Percentiles rank a stretch among this genome's conserved stretches.
These are phyloP conservation scores for Potamilus streckersoni DNA, from an alignment of 1,140 invertebrate species.

Conservation along the genomic window DNA sequence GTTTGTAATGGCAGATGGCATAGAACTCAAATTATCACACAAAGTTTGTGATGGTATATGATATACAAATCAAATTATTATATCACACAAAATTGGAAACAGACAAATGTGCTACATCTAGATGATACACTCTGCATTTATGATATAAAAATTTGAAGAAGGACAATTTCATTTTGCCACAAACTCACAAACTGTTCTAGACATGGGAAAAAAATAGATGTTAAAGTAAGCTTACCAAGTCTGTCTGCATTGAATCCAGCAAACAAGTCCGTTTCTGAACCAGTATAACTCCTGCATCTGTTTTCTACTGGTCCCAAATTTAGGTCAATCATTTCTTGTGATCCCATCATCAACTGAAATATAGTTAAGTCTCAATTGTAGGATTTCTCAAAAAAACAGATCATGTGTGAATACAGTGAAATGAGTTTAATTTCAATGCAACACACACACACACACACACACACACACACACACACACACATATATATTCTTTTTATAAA, in stretches of 20 bases:
- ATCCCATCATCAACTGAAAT: slow-evolving; percentile 59
- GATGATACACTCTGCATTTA: background rate
- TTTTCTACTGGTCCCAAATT: slow-evolving; percentile 52
- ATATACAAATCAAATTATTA: background rate
- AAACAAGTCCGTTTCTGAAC: slow-evolving; percentile 34
- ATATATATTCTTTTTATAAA: no score
- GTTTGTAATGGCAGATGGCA: no score
- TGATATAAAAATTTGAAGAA: background rate
- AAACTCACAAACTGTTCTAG: background rate
- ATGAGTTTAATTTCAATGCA: background rate
- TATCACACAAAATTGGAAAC: no score
- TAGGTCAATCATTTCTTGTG: slow-evolving; percentile 61
- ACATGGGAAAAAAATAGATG: background rate
- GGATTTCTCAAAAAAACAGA: background rate
- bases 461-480: background rate
- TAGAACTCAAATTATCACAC: no score
- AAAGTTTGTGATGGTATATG: background rate
- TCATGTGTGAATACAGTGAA: background rate
- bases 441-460: background rate
- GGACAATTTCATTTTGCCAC: background rate
- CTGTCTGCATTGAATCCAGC: slow-evolving; percentile 7
- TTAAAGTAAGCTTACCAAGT: background rate
- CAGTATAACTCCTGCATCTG: slow-evolving; percentile 31
- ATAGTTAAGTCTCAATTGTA: background rate
- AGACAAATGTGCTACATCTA: background rate